These are phyloP conservation scores for Falco peregrinus DNA, from an alignment of 2,797 vertebrate genomes.

Conservation along the genomic window DNA sequence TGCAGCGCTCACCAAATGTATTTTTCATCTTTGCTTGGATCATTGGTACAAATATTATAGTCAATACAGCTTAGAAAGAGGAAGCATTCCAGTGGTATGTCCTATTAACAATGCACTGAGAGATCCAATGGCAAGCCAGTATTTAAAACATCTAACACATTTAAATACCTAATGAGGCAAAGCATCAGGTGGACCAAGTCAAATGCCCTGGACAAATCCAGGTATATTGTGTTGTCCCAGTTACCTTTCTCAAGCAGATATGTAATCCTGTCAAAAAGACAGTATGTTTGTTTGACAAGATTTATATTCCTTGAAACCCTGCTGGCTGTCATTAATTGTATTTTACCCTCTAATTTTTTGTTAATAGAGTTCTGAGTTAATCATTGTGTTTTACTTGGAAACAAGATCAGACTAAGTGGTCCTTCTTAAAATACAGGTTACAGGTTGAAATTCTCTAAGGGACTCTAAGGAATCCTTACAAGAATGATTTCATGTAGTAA, in stretches of 20 bases:
- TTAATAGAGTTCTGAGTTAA: slow-evolving; percentile 26
- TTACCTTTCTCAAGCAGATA: not conserved
- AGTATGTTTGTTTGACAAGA: slow-evolving; percentile 2
- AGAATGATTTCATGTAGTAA: not conserved
- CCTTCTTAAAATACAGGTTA: slow-evolving; percentile 5
- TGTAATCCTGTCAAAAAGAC: not conserved
- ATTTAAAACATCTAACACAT: not conserved
- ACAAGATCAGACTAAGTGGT: not conserved
- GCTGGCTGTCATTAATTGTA: not conserved
- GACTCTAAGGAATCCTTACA: not conserved
- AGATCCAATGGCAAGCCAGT: not conserved
- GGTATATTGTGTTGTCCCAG: not conserved
- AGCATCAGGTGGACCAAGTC: not conserved
- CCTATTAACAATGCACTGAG: not conserved
- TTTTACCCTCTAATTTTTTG: slow-evolving; percentile 14
- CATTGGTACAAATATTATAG: not conserved
- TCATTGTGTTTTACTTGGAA: not conserved
- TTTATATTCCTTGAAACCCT: not conserved
- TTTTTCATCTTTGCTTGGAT: not conserved
- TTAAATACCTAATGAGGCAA: not conserved
- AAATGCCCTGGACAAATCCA: not conserved
- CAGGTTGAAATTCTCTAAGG: not conserved
- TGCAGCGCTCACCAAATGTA: not conserved
- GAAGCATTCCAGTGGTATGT: not conserved
- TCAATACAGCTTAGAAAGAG: not conserved